These are phyloP conservation scores for Drosophila ambigua DNA, from an alignment of 1,140 invertebrate species.

Conservation along the genomic window DNA sequence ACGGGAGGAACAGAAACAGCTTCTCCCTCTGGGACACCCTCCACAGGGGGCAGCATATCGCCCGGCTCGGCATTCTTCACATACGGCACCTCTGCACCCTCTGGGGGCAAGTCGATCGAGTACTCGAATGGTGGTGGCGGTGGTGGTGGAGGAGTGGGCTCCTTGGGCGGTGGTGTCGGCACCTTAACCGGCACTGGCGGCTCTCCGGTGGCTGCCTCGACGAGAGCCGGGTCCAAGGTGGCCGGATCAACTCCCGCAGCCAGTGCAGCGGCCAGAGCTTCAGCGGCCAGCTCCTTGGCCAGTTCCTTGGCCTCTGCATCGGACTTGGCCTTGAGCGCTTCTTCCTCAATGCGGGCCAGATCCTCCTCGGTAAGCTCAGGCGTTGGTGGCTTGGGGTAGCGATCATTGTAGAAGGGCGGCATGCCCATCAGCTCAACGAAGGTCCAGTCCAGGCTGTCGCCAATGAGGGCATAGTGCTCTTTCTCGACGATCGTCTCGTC, in stretches of 20 bases:
- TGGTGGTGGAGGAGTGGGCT: conserved; percentile 58
- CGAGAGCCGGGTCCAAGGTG: conserved; percentile 26
- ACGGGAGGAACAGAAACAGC: conserved; percentile 73
- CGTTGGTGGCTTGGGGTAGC: conserved; percentile 82
- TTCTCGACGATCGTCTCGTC: conserved; percentile 99
- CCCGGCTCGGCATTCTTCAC: conserved; percentile 78
- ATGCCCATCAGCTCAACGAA: conserved; percentile 96
- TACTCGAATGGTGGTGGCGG: conserved; percentile 84
- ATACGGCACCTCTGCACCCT: conserved; percentile 84
- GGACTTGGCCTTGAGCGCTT: conserved; percentile 22
- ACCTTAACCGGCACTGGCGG: conserved; percentile 63
- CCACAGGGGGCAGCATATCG: conserved; percentile 72
- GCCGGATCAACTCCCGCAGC: conserved; percentile 28
- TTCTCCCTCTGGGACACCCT: conserved; percentile 76
- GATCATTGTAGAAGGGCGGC: conserved; percentile 84
- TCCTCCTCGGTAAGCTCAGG: conserved; percentile 81
- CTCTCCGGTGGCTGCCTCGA: conserved; percentile 36
- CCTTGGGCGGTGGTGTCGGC: conserved; percentile 60
- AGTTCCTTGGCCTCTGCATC: conserved; percentile 27
- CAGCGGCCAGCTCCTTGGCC: conserved; percentile 46
- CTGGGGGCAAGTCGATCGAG: conserved; percentile 81
- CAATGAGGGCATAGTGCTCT: conserved; percentile 98
- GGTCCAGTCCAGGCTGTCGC: conserved; percentile 98
- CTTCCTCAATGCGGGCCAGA: conserved; percentile 50
- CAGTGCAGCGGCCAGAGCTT: conserved; percentile 30